Base-by-base conservation (phyloP, 2,113 vertebrate species). In the Mystacornis crossleyi region DNA sequence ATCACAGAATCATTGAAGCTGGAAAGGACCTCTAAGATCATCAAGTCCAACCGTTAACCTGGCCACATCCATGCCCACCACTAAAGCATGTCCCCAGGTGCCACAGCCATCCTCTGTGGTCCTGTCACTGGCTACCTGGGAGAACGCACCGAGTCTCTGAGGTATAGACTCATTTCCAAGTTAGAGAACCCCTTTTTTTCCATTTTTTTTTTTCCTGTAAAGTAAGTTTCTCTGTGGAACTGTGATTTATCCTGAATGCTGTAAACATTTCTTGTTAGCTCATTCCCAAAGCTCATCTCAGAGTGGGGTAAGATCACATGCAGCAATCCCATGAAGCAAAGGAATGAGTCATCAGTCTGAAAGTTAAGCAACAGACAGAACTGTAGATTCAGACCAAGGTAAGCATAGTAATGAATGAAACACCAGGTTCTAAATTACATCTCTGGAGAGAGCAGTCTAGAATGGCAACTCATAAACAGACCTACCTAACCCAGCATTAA, bases 261-360 rank as follows among this genome's bases (percentile, higher is more conserved):
- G 74, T 85, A 95, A 90, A 81, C 69, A 88, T 81, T 88, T 89
- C 77, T 92, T 81, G 51, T 75, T 96, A 95, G 81, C 77, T 95
- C 17, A 8, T 74, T 95, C 66, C 48, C 74, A 91, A 89, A 95
- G 72, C 88, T 96, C 90, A 38, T 51, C 62, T 89, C 86, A 89
- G 48, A 72, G 72, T 42, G 55, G 86, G 69, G 9, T 21, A 43
- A 77, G 58, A 93, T 97, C 89, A 95, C 25, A 61, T 85, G 83
- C 88, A 95, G 75, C 75, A 81, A 93, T 48, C 50, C 19, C 25
- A 71, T 47, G 72, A 93, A 96, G 96, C 73, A 77, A 84, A 94
- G 80, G 81, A 92, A 82, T 96, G 94, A 98, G 86, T 97, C 97
- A 97, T 73, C 57, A 60, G 34, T 75, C 54, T n/a, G 60, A 40